phyloP scores from a whole-genome alignment of 2,888 invertebrate genomes.

The Pollenia labialis region DNA sequence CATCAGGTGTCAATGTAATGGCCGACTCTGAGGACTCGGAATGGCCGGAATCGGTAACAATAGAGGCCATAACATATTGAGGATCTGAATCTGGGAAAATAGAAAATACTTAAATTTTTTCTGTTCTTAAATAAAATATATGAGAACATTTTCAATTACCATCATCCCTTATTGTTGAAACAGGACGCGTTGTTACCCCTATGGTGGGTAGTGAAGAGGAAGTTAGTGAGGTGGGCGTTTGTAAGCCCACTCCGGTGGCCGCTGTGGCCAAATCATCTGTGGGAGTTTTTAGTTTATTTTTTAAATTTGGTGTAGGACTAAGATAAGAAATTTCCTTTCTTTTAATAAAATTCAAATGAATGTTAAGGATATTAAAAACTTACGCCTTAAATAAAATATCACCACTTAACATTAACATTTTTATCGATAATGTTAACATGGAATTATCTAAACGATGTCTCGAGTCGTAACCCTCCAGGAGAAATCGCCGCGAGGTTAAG shows the following conservation, averaged over 20 bases:
- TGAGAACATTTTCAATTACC: slow-evolving; percentile 85
- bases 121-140: neutral
- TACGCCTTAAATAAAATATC: slow-evolving; percentile 99
- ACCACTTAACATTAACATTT: slow-evolving; percentile 97
- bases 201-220: slow-evolving; percentile 77
- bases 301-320: slow-evolving; percentile 87
- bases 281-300: slow-evolving; percentile 86
- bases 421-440: slow-evolving; percentile 94
- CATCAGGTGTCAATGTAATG: slow-evolving; percentile 79
- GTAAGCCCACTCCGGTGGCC: slow-evolving; percentile 79
- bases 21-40: slow-evolving; percentile 84
- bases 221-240: slow-evolving; percentile 80
- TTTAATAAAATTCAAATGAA: neutral
- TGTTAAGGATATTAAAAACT: slow-evolving; percentile 83
- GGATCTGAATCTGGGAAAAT: slow-evolving; percentile 73
- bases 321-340: slow-evolving; percentile 4
- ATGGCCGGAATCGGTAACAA: slow-evolving; percentile 84
- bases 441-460: slow-evolving; percentile 98
- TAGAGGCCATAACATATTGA: slow-evolving; percentile 80
- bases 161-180: slow-evolving; percentile 84
- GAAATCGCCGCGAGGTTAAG: slow-evolving; percentile 92
- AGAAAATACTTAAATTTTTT: slow-evolving; percentile 8
- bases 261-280: slow-evolving; percentile 82
- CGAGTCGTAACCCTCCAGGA: slow-evolving; percentile 97
- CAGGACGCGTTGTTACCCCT: slow-evolving; percentile 80